A percentile compares a stretch with the other conserved stretches of the same genome.
Evolutionary conservation across 2,797 vertebrate genomes (phyloP).

Genomic region (Anisognathus igniventris): DNA sequence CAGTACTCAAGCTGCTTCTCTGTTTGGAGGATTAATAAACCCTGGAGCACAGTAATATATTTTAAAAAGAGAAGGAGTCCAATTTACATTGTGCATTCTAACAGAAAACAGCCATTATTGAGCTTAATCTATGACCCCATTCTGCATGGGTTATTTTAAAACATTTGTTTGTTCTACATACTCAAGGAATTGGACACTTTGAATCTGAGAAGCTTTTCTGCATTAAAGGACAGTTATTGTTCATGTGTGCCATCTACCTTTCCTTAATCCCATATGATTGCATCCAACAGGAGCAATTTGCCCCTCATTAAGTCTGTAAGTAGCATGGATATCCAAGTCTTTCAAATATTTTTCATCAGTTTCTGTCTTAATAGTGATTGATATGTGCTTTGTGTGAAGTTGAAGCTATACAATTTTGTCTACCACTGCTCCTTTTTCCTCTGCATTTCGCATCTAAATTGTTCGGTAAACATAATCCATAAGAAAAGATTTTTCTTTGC

Average conservation of each 20-base stretch:
- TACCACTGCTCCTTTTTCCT: neutral
- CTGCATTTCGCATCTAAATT: slow-evolving; percentile 24
- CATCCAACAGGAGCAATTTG: slow-evolving; percentile 15
- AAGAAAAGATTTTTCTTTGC: neutral
- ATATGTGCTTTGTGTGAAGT: neutral
- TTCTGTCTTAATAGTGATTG: slow-evolving; percentile 40
- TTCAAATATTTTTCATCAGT: slow-evolving; percentile 29
- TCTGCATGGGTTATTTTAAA: neutral
- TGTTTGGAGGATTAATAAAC: neutral
- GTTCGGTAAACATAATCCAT: slow-evolving; percentile 1
- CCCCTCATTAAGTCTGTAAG: neutral
- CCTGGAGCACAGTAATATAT: neutral
- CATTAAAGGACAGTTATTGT: neutral
- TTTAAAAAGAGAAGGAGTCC: neutral
- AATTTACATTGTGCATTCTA: neutral
- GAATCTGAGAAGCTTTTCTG: neutral
- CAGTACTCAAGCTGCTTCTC: neutral
- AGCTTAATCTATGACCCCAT: neutral
- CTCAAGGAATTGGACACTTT: neutral
- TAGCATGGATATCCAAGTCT: neutral
- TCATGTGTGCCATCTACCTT: neutral
- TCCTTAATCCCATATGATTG: neutral
- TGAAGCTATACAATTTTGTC: slow-evolving; percentile 4
- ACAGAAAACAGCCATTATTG: neutral
- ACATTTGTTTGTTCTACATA: neutral